Evolutionary conservation across 2,888 invertebrate genomes (phyloP).

Genomic region (Philereme vetulata): DNA sequence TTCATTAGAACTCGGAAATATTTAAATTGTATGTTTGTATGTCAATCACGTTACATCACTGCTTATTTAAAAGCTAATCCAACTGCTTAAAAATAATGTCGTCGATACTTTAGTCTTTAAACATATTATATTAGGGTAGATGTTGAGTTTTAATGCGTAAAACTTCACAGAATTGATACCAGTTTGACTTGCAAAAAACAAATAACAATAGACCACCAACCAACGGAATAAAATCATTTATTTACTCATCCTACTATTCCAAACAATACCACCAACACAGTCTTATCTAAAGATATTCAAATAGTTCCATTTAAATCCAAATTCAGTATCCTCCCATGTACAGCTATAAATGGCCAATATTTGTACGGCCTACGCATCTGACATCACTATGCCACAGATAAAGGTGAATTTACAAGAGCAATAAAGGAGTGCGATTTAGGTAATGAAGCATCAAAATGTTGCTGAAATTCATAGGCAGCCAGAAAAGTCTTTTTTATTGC

Average conservation of each 20-base stretch:
- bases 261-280: constrained; percentile 27
- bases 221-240: not conserved
- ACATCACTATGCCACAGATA: constrained; percentile 29
- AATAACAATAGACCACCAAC: too few species aligned
- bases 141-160: too few species aligned
- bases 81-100: too few species aligned
- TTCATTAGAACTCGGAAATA: not conserved
- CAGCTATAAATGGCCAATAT: constrained; percentile 35
- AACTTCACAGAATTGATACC: too few species aligned
- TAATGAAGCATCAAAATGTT: too few species aligned
- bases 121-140: too few species aligned
- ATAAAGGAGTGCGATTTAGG: too few species aligned
- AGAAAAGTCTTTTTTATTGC: too few species aligned
- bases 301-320: constrained; percentile 23
- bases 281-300: constrained; percentile 12
- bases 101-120: too few species aligned
- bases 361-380: constrained; percentile 35
- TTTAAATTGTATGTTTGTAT: constrained; percentile 24
- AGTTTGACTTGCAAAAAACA: too few species aligned
- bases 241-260: constrained; percentile 5
- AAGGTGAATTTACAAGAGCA: not conserved
- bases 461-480: too few species aligned
- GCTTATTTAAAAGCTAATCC: constrained; percentile 9
- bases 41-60: constrained; percentile 26
- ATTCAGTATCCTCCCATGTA: constrained; percentile 23